These are phyloP conservation scores for Catostomus latipinnis DNA, from an alignment of 2,797 vertebrate genomes.

Conservation along the genomic window DNA sequence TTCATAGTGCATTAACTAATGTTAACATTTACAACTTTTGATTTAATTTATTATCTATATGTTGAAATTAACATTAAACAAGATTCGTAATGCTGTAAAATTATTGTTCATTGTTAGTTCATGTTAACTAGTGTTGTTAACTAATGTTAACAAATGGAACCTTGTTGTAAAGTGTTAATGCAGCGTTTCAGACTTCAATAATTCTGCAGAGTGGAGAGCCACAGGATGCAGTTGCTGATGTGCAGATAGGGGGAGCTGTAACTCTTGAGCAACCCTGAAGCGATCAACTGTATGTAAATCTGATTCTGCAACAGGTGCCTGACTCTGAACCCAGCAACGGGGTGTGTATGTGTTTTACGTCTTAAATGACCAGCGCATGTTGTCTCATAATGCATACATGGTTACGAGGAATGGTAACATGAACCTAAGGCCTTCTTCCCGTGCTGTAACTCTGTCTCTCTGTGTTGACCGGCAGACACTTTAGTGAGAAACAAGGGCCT, in stretches of 20 bases:
- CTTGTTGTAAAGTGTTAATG: too few relatives aligned
- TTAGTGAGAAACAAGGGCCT: not conserved
- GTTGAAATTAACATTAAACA: too few relatives aligned
- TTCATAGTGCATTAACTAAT: too few relatives aligned
- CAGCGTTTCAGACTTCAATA: too few relatives aligned
- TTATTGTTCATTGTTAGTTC: too few relatives aligned
- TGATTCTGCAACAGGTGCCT: slow-evolving; percentile 61
- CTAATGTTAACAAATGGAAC: too few relatives aligned
- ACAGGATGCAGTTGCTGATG: slow-evolving; percentile 12
- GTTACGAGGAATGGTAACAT: not conserved
- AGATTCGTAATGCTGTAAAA: too few relatives aligned
- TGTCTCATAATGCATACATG: not conserved
- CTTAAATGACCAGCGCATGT: not conserved
- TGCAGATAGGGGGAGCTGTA: slow-evolving; percentile 27
- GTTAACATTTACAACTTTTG: too few relatives aligned
- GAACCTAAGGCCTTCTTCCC: not conserved
- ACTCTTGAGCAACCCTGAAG: not conserved
- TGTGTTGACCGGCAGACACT: not conserved
- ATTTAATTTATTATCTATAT: too few relatives aligned
- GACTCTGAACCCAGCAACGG: slow-evolving; percentile 48
- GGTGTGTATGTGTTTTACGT: slow-evolving; percentile 22
- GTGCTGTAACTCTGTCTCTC: not conserved
- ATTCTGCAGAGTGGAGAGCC: not conserved
- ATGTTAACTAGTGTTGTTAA: too few relatives aligned
- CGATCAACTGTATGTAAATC: slow-evolving; percentile 28